Base-by-base conservation (phyloP, 92 coral and sea anemone genomes). In the Micromussa lordhowensis region DNA sequence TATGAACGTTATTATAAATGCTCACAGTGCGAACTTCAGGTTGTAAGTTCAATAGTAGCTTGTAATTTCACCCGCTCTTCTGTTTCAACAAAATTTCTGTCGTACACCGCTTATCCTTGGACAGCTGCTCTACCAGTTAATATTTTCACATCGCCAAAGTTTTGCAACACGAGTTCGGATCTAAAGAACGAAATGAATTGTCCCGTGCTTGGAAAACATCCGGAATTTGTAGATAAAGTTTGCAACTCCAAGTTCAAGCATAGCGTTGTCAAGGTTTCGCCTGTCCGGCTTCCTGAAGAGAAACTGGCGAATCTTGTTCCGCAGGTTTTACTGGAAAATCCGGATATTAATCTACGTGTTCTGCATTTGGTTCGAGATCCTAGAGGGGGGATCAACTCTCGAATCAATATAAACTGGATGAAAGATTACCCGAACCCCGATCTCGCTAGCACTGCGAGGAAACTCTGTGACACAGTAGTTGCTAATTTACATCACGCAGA, bases 351-450 rank as follows among this genome's bases (percentile, higher is more conserved):
- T 0, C 44, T 85, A 30, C 68, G 87, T 14, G 28, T 88, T 19
- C 26, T 92, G 64, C 92, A 88, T 44, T 49, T 92, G 79, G 79
- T 92, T 8, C 85, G 94, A 54, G 94, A 92, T 28, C 94, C 94
- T 13, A 78, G 94, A 61, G 92, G 92, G 26, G 85, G 35, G 71
- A 71, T 92, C 4, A 82, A 92, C 28, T 92, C 92, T 22, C 77
- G 94, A 53, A 84, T 88, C 28, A 75, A 92, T 29, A 22, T 61
- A 44, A 12, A 72, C 21, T 92, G 94, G 92, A 21, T 84, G 16
- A 72, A 63, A 31, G 92, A 92, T 28, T 88, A 83, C 40, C 94
- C 94, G 13, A 79, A 84, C 26, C 83, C 76, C 3, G 8, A n/a
- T 3, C 78, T 92, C 0, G 73, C 68, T 5, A 0, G 6, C 5